Evolutionary conservation across 2,113 vertebrate species (phyloP).

Genomic region (Hippopotamus amphibius): DNA sequence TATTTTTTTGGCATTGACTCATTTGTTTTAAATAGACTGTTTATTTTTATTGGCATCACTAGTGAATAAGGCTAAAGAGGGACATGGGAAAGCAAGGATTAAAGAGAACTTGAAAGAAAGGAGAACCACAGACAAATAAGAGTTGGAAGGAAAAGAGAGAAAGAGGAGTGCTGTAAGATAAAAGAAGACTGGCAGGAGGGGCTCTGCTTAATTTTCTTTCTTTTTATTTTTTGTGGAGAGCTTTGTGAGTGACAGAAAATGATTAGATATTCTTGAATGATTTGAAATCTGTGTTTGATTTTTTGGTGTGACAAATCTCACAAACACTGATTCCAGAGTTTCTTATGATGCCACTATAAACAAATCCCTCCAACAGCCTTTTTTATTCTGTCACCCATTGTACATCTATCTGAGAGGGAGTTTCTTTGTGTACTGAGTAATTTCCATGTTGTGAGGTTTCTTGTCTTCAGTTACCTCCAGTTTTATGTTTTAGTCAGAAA

Average conservation of each 20-base stretch:
- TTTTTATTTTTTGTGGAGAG: constrained; percentile 46
- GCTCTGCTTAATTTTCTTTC: constrained; percentile 55
- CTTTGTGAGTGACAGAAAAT: constrained; percentile 58
- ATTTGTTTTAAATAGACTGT: constrained; percentile 67
- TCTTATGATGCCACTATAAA: constrained; percentile 67
- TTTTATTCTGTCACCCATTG: constrained; percentile 53
- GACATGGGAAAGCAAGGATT: constrained; percentile 59
- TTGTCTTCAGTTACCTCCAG: constrained; percentile 72
- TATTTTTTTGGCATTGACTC: not conserved
- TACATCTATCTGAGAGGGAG: constrained; percentile 35
- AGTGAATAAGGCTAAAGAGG: constrained; percentile 54
- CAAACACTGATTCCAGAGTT: constrained; percentile 63
- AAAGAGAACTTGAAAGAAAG: constrained; percentile 72
- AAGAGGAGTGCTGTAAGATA: constrained; percentile 19
- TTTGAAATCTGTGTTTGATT: constrained; percentile 63
- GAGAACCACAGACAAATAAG: constrained; percentile 42
- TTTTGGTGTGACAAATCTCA: constrained; percentile 67
- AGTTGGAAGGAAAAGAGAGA: constrained; percentile 55
- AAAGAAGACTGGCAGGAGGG: constrained; percentile 52
- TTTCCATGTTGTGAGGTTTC: constrained; percentile 69
- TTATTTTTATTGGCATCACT: constrained; percentile 71
- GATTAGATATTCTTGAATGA: constrained; percentile 61
- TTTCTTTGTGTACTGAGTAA: constrained; percentile 69
- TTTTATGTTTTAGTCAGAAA: constrained; percentile 70
- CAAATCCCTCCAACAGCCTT: constrained; percentile 15